phyloP scores from a whole-genome alignment of 2,113 vertebrate species.

The Vulpes lagopus region DNA sequence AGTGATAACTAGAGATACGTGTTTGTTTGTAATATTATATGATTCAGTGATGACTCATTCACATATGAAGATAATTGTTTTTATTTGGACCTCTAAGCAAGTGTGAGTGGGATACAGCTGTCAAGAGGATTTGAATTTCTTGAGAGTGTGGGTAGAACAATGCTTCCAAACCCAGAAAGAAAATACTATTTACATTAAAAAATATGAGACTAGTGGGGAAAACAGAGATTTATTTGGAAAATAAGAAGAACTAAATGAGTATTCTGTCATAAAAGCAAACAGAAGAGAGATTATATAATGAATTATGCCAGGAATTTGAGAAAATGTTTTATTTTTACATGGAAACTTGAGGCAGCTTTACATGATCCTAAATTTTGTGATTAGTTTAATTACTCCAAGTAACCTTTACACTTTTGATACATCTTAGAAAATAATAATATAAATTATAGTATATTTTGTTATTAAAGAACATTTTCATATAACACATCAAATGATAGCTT shows the following conservation, averaged over 20 bases:
- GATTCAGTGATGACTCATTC: constrained; percentile 37
- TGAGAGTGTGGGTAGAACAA: not conserved
- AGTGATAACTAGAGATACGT: not conserved
- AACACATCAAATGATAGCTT: not conserved
- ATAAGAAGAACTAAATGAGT: not conserved
- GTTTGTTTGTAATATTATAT: not conserved
- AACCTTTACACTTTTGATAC: not conserved
- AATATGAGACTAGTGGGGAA: not conserved
- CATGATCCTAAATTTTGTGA: constrained; percentile 7
- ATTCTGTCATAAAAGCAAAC: not conserved
- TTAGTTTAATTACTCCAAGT: not conserved
- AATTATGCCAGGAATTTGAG: not conserved
- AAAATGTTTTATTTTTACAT: constrained; percentile 39
- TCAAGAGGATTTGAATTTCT: constrained; percentile 35
- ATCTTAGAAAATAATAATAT: not conserved
- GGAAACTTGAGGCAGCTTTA: not conserved
- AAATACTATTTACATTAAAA: constrained; percentile 10
- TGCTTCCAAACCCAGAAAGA: constrained; percentile 24
- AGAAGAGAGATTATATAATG: not conserved
- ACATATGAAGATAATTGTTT: not conserved
- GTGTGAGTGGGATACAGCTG: not conserved
- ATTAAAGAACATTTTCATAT: constrained; percentile 15
- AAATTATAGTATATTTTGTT: not conserved
- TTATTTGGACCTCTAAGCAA: constrained; percentile 48
- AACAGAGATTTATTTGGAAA: constrained; percentile 34